phyloP scores from a whole-genome alignment of 1,140 invertebrate genomes.

The Globodera rostochiensis region DNA sequence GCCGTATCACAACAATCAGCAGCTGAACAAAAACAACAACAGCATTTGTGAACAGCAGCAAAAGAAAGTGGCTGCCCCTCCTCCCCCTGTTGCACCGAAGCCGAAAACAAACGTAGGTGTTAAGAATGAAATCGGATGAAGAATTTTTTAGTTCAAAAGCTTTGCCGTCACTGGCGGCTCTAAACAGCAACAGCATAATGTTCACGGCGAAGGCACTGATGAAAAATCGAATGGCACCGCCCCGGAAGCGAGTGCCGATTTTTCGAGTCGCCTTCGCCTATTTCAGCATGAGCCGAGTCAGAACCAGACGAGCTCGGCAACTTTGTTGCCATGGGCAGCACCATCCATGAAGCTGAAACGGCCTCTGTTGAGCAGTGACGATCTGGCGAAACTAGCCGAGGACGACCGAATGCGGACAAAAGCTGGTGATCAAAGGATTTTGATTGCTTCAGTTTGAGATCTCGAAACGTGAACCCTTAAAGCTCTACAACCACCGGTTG shows the following conservation, averaged over 20 bases:
- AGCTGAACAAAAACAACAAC: constrained; percentile 23
- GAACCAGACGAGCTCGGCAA: constrained; percentile 6
- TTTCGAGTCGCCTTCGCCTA: not conserved
- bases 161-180: constrained; percentile 8
- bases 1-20: not conserved
- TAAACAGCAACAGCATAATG: not conserved
- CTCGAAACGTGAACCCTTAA: not conserved
- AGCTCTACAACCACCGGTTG: not conserved
- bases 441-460: too few species aligned
- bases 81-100: constrained; percentile 52
- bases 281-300: not conserved
- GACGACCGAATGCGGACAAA: constrained; percentile 6
- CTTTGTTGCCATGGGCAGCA: constrained; percentile 13
- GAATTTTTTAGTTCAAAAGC: constrained; percentile 6
- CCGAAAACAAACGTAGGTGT: not conserved
- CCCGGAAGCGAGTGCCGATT: not conserved
- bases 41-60: constrained; percentile 14
- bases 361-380: constrained; percentile 1
- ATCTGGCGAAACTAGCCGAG: constrained; percentile 1
- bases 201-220: not conserved
- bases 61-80: constrained; percentile 13
- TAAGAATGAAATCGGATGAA: not conserved
- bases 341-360: not conserved
- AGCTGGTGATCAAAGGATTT: not conserved
- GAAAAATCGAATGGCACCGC: not conserved